Base-by-base conservation (phyloP, 2,113 vertebrate genomes). In the Alligator sinensis region DNA sequence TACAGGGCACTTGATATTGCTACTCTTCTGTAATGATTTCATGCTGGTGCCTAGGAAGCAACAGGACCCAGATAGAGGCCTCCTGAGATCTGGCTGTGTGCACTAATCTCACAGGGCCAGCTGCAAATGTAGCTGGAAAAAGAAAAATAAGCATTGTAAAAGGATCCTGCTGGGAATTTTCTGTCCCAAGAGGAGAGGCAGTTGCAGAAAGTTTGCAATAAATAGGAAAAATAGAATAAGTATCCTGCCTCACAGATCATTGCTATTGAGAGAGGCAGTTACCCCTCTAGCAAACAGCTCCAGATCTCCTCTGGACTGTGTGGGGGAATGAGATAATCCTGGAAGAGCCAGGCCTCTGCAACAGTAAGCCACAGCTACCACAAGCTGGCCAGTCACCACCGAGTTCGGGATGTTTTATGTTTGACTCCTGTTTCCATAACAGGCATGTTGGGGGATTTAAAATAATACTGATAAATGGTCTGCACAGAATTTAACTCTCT, bases 191-290 rank as follows among this genome's bases (percentile, higher is more conserved):
- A 89, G 63, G 55, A 80, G 64, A 11, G 47, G 62, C 60, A 80
- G n/a, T 58, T 57, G 57, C 0, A 72, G 11, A 94, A 14, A 25
- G 57, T 55, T 34, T 80, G 27, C 86, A 87, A 77, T 19, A 91
- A 75, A 93, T 68, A 68, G 7, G 47, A 93, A 28, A 17, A 47
- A 74, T 5, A 57, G 54, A 28, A 72, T 58, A 91, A 74, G 88
- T 34, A 92, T 91, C 28, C 74, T 89, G 30, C 9, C 61, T 82
- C 80, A 11, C 7, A 89, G 70, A 60, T 60, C 54, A 18, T 17
- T 80, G 59, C 70, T 95, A 64, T 61, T 89, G 91, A 77, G 77
- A 75, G 82, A 82, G 89, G 80, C 38, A 80, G 15, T 94, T 74
- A 63, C 22, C 11, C 58, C 54, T 63, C 60, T 82, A 76, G 55